phyloP scores from a whole-genome alignment of 37 sponge, comb jelly and placozoan species.

The Aphrocallistes beatrix region DNA sequence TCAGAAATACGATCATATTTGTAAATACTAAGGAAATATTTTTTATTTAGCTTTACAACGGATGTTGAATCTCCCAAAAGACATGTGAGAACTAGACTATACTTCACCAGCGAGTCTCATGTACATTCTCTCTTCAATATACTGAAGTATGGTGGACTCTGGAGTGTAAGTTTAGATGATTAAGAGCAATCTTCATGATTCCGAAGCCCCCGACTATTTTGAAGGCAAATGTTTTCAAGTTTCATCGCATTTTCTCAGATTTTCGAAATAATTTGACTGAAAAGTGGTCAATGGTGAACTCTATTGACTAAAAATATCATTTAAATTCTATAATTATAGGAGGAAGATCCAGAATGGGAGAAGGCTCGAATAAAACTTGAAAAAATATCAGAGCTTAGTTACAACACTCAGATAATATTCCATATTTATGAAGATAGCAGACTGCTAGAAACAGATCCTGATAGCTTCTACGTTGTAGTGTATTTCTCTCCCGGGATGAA shows the following conservation, averaged over 20 bases:
- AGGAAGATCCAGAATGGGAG: slow-evolving; percentile 35
- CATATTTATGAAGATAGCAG: slow-evolving; percentile 70
- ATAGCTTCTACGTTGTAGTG: slow-evolving; percentile 7
- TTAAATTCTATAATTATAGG: neutral
- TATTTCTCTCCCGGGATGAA: slow-evolving; percentile 26
- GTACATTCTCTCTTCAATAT: slow-evolving; percentile 71
- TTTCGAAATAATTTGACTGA: neutral
- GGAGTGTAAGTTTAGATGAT: slow-evolving; percentile 39
- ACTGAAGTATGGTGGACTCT: slow-evolving; percentile 49
- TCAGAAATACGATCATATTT: neutral
- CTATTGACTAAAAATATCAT: neutral
- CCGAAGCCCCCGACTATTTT: too few species aligned
- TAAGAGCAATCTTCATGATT: neutral
- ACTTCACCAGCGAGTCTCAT: slow-evolving; percentile 92
- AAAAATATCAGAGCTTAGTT: slow-evolving; percentile 57
- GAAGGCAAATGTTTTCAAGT: neutral
- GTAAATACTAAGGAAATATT: neutral
- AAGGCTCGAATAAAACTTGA: slow-evolving; percentile 35
- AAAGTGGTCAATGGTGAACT: neutral
- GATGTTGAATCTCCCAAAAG: slow-evolving; percentile 61
- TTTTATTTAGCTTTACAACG: slow-evolving; percentile 33
- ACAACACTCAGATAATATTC: slow-evolving; percentile 78
- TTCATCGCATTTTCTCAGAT: neutral
- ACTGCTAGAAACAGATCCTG: slow-evolving; percentile 19
- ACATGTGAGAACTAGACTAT: slow-evolving; percentile 80